Percentiles rank a stretch among this genome's conserved stretches.
Conservation (phyloP, 2,888 invertebrate genomes). For the Harpagoxenus sublaevis region DNA sequence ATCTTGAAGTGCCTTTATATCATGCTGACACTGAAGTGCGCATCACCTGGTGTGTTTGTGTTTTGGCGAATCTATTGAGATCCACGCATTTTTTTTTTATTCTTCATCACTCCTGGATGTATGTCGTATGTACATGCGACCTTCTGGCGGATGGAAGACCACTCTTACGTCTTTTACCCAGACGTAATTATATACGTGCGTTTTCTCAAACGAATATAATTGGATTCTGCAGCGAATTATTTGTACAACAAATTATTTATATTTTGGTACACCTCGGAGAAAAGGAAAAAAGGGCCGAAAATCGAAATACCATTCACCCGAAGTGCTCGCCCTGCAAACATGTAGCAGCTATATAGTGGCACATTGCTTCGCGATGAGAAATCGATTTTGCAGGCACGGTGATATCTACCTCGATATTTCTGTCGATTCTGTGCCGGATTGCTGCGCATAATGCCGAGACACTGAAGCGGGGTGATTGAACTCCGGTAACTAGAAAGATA, state of each 20-base stretch:
- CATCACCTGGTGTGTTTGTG: constrained; percentile 4
- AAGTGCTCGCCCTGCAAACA: neutral
- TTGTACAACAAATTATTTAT: neutral
- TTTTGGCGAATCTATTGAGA: neutral
- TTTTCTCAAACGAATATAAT: neutral
- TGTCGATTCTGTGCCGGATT: neutral
- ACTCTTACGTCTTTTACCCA: neutral
- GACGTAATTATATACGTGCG: neutral
- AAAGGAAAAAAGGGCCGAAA: neutral
- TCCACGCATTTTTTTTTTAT: neutral
- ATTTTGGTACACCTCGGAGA: neutral
- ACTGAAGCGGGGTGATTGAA: constrained; percentile 23
- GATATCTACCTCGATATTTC: constrained; percentile 4
- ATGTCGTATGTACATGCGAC: neutral
- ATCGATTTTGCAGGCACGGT: neutral
- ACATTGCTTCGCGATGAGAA: constrained; percentile 11
- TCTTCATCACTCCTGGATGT: neutral
- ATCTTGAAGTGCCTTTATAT: neutral
- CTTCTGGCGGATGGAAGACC: neutral
- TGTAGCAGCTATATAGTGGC: neutral
- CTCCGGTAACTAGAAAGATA: constrained; percentile 33
- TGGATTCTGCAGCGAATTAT: neutral
- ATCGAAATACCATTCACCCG: neutral
- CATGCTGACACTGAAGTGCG: constrained; percentile 15
- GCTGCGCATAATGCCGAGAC: constrained; percentile 19